phyloP scores from a whole-genome alignment of 1,140 invertebrate species.

The Ceratina calcarata region DNA sequence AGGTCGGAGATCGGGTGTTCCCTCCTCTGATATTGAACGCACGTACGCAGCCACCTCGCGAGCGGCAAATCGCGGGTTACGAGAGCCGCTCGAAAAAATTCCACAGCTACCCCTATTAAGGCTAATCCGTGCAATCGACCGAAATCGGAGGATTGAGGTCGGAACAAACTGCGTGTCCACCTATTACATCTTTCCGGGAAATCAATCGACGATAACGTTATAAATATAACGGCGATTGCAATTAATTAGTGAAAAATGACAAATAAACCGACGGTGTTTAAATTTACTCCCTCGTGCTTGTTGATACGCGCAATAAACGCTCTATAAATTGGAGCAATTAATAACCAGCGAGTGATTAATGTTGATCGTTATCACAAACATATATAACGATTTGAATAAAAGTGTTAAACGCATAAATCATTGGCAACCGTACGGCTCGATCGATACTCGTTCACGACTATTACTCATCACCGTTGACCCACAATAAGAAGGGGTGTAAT shows the following conservation, averaged over 20 bases:
- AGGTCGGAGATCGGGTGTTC: background rate
- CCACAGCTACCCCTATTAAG: slow-evolving; percentile 59
- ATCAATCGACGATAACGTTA: no score
- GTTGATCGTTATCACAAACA: slow-evolving; percentile 6
- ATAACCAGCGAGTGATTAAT: slow-evolving; percentile 10
- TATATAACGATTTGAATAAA: slow-evolving; percentile 12
- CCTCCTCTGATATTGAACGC: slow-evolving; percentile 33
- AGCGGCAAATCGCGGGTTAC: slow-evolving; percentile 59
- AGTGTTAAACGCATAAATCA: slow-evolving; percentile 29
- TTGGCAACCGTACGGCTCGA: no score
- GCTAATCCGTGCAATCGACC: slow-evolving; percentile 17
- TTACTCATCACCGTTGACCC: slow-evolving; percentile 9
- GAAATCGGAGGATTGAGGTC: slow-evolving; percentile 63
- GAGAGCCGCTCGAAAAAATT: slow-evolving; percentile 51
- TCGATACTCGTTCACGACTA: background rate
- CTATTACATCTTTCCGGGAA: background rate
- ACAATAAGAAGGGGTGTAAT: slow-evolving; percentile 7
- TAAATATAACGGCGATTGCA: slow-evolving; percentile 22
- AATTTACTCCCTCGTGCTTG: background rate
- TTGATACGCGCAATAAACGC: background rate
- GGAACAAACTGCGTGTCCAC: slow-evolving; percentile 55
- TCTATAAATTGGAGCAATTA: slow-evolving; percentile 1
- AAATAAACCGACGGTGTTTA: background rate
- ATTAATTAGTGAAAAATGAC: no score
- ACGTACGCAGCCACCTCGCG: slow-evolving; percentile 49